Conservation (phyloP, 2,797 vertebrate genomes). For the Halcyon chelicuti region DNA sequence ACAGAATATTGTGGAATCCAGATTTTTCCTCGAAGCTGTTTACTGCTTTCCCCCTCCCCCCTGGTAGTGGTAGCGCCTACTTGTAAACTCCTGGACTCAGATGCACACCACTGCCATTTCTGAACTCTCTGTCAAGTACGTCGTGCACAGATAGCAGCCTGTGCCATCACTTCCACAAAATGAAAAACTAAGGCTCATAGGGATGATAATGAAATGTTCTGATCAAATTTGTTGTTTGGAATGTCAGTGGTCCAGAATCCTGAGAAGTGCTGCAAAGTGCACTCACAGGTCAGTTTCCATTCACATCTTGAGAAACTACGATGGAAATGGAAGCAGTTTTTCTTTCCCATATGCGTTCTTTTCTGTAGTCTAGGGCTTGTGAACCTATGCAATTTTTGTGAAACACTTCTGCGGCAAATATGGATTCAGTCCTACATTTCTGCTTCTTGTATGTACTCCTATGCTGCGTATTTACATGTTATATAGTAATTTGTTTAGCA, state of each 20-base stretch:
- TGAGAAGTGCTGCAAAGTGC: not conserved
- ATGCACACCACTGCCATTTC: not conserved
- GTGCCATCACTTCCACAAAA: not conserved
- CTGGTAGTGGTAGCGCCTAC: not conserved
- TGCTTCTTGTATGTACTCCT: not conserved
- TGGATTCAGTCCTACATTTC: not conserved
- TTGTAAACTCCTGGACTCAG: not conserved
- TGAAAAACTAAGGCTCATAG: not conserved
- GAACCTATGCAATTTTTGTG: not conserved
- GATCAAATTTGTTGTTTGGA: not conserved
- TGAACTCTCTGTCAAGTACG: not conserved
- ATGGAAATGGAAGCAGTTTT: not conserved
- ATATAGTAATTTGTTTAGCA: not conserved
- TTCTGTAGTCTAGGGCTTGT: not conserved
- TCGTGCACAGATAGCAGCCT: accelerated
- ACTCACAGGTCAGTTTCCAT: not conserved
- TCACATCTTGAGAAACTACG: not conserved
- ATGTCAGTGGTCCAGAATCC: not conserved
- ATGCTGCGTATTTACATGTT: not conserved
- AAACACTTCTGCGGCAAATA: not conserved
- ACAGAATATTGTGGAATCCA: not conserved
- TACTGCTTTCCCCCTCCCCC: accelerated
- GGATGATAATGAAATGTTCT: not conserved
- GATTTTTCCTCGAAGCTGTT: not conserved
- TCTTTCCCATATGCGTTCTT: not conserved